Evolutionary conservation across 2,797 vertebrate genomes (phyloP).

Genomic region (Karalla daura): DNA sequence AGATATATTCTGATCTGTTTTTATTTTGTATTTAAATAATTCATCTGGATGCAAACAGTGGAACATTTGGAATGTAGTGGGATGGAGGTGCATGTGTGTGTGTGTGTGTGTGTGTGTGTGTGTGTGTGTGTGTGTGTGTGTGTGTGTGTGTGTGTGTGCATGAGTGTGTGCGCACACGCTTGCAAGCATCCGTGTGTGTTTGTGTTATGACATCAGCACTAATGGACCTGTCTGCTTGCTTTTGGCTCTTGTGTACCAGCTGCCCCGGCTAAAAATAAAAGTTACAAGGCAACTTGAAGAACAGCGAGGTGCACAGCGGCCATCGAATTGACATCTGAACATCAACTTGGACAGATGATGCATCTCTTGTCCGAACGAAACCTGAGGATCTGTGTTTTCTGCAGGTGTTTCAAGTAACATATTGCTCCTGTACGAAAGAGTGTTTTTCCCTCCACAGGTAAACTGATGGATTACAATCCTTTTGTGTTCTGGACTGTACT

Average conservation of each 20-base stretch:
- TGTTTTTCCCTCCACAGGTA: not conserved
- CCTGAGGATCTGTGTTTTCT: slow-evolving; percentile 1
- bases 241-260: slow-evolving; percentile 52
- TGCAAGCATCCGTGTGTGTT: too few relatives aligned
- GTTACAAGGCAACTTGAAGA: slow-evolving; percentile 58
- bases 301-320: not conserved
- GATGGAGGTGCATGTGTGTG: not conserved
- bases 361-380: slow-evolving; percentile 1
- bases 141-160: slow-evolving; percentile 1
- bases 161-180: not conserved
- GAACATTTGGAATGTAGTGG: not conserved
- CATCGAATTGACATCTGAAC: slow-evolving; percentile 30
- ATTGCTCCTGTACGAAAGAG: not conserved
- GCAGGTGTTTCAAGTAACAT: not conserved
- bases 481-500: not conserved
- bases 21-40: too few relatives aligned
- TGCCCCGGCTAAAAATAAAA: slow-evolving; percentile 76
- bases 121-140: not conserved
- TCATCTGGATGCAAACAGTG: not conserved
- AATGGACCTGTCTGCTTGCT: slow-evolving; percentile 42
- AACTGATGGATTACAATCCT: not conserved
- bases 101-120: slow-evolving; percentile 6
- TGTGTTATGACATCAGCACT: slow-evolving; percentile 15
- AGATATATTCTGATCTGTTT: not conserved
- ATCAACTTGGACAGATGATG: slow-evolving; percentile 23